Evolutionary conservation across 2,797 vertebrate species (phyloP).

Genomic region (Onychomys torridus): DNA sequence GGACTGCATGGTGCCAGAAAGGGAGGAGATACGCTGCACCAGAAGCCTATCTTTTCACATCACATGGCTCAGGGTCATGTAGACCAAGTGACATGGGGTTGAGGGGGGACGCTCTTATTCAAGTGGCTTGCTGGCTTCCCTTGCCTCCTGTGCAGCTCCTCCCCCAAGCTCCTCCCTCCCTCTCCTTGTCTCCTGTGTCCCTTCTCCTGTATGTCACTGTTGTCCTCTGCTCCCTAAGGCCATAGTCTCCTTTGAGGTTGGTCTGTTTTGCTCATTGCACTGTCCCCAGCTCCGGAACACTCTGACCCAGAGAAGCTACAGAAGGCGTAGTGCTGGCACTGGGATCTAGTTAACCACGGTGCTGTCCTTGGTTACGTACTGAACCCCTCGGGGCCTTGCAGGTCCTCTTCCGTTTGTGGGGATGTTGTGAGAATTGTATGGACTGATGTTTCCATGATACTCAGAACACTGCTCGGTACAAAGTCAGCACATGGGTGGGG

Average conservation of each 20-base stretch:
- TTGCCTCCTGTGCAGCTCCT: background rate
- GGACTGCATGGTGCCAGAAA: background rate
- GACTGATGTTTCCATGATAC: background rate
- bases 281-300: background rate
- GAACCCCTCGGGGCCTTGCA: background rate
- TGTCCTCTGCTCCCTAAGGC: background rate
- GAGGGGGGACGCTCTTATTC: fast-evolving
- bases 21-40: background rate
- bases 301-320: background rate
- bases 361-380: background rate
- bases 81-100: fast-evolving
- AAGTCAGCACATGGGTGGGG: background rate
- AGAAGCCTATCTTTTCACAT: background rate
- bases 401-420: background rate
- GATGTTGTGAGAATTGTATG: background rate
- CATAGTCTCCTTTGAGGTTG: background rate
- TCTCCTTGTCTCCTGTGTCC: background rate
- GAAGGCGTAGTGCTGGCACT: background rate
- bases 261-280: background rate
- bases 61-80: background rate
- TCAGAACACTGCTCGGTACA: background rate
- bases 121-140: background rate
- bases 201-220: background rate
- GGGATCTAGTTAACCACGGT: background rate
- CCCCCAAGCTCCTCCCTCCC: too few species aligned